These are phyloP conservation scores for Sinohyriopsis cumingii DNA, from an alignment of 2,888 invertebrate genomes.

Conservation along the genomic window DNA sequence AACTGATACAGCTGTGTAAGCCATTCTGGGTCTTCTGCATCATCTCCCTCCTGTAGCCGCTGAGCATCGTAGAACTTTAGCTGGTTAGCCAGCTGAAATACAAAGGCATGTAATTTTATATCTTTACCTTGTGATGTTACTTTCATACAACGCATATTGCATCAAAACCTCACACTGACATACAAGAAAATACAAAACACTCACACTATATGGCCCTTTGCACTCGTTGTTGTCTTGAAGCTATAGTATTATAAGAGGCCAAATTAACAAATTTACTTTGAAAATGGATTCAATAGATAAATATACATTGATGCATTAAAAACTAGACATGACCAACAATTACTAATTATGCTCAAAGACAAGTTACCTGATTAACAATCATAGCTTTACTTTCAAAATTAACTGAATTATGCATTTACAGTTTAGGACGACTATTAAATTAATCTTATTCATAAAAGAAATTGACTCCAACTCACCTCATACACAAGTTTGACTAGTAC, in stretches of 20 bases:
- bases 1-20: conserved; percentile 73
- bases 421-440: not conserved
- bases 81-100: conserved; percentile 75
- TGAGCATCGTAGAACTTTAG: conserved; percentile 83
- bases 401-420: too few species aligned
- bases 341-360: too few species aligned
- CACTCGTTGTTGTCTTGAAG: too few species aligned
- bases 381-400: too few species aligned
- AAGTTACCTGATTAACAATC: too few species aligned
- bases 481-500: conserved; percentile 59
- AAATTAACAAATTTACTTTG: too few species aligned
- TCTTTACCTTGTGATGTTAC: not conserved
- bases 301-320: too few species aligned
- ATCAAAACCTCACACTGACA: not conserved
- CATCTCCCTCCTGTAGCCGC: conserved; percentile 56
- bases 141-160: too few species aligned
- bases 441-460: not conserved
- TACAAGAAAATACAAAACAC: not conserved
- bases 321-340: too few species aligned
- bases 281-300: too few species aligned
- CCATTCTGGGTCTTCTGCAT: conserved; percentile 77
- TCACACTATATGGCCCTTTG: too few species aligned
- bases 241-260: too few species aligned
- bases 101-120: not conserved
- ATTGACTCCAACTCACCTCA: conserved; percentile 44